Conservation (phyloP, 2,113 vertebrate genomes). For the Albula glossodonta region DNA sequence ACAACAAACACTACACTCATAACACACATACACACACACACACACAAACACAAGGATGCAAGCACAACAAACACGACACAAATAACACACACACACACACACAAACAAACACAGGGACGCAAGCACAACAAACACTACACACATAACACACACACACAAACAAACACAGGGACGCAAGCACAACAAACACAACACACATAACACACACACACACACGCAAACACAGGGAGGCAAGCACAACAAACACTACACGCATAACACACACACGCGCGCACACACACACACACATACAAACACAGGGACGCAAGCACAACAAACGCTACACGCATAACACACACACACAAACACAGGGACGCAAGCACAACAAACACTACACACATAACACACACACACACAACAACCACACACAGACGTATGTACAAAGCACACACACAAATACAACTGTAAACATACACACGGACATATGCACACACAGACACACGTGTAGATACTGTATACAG, state of each 20-base stretch:
- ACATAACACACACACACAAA: slow-evolving; percentile 20
- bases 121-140: background rate
- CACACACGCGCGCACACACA: background rate
- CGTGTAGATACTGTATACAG: background rate
- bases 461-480: background rate
- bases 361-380: no score
- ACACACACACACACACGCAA: no score
- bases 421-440: slow-evolving; percentile 12
- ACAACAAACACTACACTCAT: no score
- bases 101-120: slow-evolving; percentile 1
- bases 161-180: background rate
- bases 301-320: no score
- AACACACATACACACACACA: no score
- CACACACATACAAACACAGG: slow-evolving; percentile 3
- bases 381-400: slow-evolving; percentile 2
- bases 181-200: no score
- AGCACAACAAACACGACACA: background rate
- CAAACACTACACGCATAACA: background rate
- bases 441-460: background rate
- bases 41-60: background rate
- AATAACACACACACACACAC: slow-evolving; percentile 16
- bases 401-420: slow-evolving; percentile 4
- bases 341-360: background rate
- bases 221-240: background rate
- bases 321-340: background rate